These are phyloP conservation scores for Apteryx owenii DNA, from an alignment of 2,113 vertebrate species.

Conservation along the genomic window DNA sequence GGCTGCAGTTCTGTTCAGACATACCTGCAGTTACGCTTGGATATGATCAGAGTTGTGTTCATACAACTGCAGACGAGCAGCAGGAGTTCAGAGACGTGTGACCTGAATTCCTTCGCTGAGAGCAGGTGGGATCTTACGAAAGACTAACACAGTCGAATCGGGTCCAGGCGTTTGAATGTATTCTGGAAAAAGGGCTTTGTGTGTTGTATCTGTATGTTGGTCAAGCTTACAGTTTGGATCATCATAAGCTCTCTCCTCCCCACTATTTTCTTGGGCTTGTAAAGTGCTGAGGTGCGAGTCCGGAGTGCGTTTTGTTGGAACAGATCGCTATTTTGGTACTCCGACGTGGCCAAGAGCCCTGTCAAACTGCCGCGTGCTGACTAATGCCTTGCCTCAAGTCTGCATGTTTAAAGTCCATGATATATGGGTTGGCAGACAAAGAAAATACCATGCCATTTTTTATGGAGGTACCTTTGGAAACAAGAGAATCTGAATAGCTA, in stretches of 20 bases:
- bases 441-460: slow-evolving; percentile 41
- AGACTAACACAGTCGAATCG: not conserved
- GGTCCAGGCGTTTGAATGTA: not conserved
- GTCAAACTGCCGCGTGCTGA: slow-evolving; percentile 5
- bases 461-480: slow-evolving; percentile 36
- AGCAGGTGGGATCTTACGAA: slow-evolving; percentile 8
- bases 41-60: not conserved
- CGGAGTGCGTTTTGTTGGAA: not conserved
- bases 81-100: not conserved
- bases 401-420: not conserved
- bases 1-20: not conserved
- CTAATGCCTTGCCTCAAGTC: slow-evolving; percentile 10
- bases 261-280: not conserved
- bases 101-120: not conserved
- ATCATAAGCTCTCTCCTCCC: not conserved
- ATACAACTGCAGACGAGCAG: not conserved
- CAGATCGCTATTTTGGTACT: not conserved
- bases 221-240: not conserved
- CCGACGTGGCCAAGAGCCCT: not conserved
- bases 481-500: not conserved
- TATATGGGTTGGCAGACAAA: slow-evolving; percentile 34
- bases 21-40: not conserved
- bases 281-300: not conserved
- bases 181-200: not conserved
- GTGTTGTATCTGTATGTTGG: not conserved